Evolutionary conservation across 2,888 invertebrate genomes (phyloP), one percentile per base, ranked within the genome.

Genomic region (Hydroisotoma schaefferi): DNA sequence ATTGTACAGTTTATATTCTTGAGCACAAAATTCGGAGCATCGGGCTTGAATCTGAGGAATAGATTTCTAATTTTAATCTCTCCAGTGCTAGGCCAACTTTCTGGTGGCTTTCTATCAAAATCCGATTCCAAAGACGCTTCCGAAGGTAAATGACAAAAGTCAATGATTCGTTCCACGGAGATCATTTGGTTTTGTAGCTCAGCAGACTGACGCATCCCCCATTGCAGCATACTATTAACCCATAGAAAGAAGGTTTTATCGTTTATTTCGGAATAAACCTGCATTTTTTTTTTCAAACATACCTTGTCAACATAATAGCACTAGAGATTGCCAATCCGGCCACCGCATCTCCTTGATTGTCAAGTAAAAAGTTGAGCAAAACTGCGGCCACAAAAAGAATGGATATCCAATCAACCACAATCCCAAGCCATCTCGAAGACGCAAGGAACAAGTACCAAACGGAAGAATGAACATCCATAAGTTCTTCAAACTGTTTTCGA

Each of bases 401-500:
- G 75, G 94, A 94, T 56, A 94, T 83, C 63, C 59, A 61, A 40
- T 68, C 68, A 23, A 68, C 69, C 90, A 90, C 90, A 74, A 94
- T 88, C 0, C 94, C 95, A 75, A 98, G 93, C 70, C 95, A 94
- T 65, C 95, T 85, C 15, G 90, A 89, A 3, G 90, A 87, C 0
- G 90, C 84, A 56, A 97, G 84, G 77, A 93, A 93, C 73, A 92
- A 80, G 75, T 86, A 94, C 88, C 91, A 97, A 6, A 94, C 88
- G 1, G 61, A 40, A 1, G 65, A 58, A 51, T 67, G 67, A 1
- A 54, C 28, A 48, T 67, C 58, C 12, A 59, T 23, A 8, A 20
- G 22, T 3, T 6, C 6, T 5, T 37, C 12, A 37, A 52, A 52
- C 5, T 52, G 18, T 5, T 12, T 20, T 20, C 22, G 6, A 4